Evolutionary conservation across 2,113 vertebrate species (phyloP), one percentile per base, ranked within the genome.

Genomic region (Ptilorrhoa leucosticta): DNA sequence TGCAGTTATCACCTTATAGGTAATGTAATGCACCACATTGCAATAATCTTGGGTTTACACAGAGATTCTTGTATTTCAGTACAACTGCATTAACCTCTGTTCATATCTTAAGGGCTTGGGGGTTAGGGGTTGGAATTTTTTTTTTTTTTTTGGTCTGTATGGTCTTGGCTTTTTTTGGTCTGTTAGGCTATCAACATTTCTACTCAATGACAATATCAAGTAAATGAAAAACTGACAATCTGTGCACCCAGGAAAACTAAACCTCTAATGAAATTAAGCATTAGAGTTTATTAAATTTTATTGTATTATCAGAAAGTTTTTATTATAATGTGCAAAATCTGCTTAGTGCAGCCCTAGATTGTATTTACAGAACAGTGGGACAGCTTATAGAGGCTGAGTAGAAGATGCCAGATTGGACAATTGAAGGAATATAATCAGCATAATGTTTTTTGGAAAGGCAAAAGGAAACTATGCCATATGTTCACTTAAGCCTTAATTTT

Each of bases 361-460:
- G 97, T 97, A 97, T 98, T 97, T 97, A 97, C 96, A 96, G 97
- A 97, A 97, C 73, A 86, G 97, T 96, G 96, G 97, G 96, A 97
- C 97, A 92, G 98, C 96, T 98, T 97, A 97, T 88, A 89, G 72
- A 85, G 96, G 95, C 98, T 97, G 96, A 96, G 94, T 92, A 94
- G 93, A 94, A 92, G 95, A 97, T 97, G 98, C 98, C 98, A 98
- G 98, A 98, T 98, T 98, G 98, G 98, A 98, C 98, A 98, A 98
- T 98, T 98, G 98, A 98, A 98, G 98, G 98, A 97, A 97, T 97
- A 98, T 98, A 98, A 98, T 98, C 98, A 98, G 98, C 98, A 98
- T 98, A 98, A 98, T 98, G 98, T 97, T 98, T 98, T 98, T 97
- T 98, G 98, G 98, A 98, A 98, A 98, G 98, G 98, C 97, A 97